phyloP scores from a whole-genome alignment of 1,140 invertebrate species.

The Brachionus paranguensis region DNA sequence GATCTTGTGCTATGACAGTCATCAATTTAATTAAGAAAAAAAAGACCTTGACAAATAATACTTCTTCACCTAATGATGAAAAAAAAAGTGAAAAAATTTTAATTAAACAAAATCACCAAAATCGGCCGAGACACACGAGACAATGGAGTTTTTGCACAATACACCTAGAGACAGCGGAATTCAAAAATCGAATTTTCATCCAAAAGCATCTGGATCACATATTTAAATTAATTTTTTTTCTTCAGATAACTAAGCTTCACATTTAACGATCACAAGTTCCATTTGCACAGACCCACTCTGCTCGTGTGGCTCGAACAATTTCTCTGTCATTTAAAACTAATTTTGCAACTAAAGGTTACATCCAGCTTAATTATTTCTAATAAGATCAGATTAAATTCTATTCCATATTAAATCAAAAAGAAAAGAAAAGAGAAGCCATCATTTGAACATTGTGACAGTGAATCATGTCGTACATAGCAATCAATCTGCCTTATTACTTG shows the following conservation, averaged over 20 bases:
- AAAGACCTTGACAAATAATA: background rate
- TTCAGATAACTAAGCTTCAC: too few relatives aligned
- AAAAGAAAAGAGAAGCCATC: background rate
- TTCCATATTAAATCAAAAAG: background rate
- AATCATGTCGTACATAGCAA: background rate
- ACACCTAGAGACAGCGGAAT: too few relatives aligned
- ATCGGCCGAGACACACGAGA: too few relatives aligned
- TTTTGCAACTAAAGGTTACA: background rate
- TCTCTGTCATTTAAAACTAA: background rate
- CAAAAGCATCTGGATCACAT: too few relatives aligned
- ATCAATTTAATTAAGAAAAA: background rate
- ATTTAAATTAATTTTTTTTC: too few relatives aligned
- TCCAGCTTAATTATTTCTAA: background rate
- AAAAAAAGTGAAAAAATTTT: too few relatives aligned
- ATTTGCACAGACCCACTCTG: too few relatives aligned
- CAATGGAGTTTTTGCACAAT: too few relatives aligned
- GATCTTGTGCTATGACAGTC: background rate
- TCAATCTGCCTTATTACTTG: background rate
- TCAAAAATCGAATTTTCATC: too few relatives aligned
- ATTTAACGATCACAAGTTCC: too few relatives aligned
- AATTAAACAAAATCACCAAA: too few relatives aligned
- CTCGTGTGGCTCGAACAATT: too few relatives aligned
- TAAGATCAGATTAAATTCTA: background rate
- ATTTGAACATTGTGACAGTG: background rate
- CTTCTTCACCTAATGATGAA: background rate